Evolutionary conservation across 2,797 vertebrate species (phyloP), one percentile per base, ranked within the genome.

Genomic region (Girardinus metallicus): DNA sequence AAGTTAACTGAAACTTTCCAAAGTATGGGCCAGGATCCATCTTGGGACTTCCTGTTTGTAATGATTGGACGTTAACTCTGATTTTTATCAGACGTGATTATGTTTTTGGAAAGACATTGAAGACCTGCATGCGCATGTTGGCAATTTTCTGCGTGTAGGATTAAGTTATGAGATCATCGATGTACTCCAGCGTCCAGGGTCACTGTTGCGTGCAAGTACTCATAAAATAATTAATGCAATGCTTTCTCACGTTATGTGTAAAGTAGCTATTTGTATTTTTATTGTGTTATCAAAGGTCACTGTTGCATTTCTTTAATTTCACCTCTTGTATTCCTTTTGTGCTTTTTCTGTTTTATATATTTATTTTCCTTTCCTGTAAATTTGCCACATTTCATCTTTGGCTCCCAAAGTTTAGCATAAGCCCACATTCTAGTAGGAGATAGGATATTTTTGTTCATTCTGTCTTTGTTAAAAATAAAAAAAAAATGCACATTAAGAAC

Each of bases 391-490:
- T 72, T 72, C 26, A 5, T 72, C 43, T 46, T 11, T 44, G 23
- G 68, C 29, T 72, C 26, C 41, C 68, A 72, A 46, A 72, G 43
- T 72, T 46, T 23, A 46, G 43, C n/a, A 72, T 2, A 72, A 72
- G 70, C 29, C 26, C 29, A 29, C 29, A 31, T 72, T 29, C 1
- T 72, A 6, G 43, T 47, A 31, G n/a, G n/a, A n/a, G 43, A 44
- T 16, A 46, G n/a, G 11, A 47, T 21, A 39, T 36, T 39, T 68
- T 23, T 68, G 18, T 41, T 68, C 39, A 68, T 39, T 39, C 21
- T 39, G 34, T 21, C 72, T 39, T 44, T 41, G 5, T 1, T 68
- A 10, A 39, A 68, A 68, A 26, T 68, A 68, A 68, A 41, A 68
- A 68, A 41, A 11, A 11, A 26, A 9, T 68, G 36, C 11, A 26